Conservation (phyloP, 2,888 invertebrate species). For the Cerceris ruficornis region DNA sequence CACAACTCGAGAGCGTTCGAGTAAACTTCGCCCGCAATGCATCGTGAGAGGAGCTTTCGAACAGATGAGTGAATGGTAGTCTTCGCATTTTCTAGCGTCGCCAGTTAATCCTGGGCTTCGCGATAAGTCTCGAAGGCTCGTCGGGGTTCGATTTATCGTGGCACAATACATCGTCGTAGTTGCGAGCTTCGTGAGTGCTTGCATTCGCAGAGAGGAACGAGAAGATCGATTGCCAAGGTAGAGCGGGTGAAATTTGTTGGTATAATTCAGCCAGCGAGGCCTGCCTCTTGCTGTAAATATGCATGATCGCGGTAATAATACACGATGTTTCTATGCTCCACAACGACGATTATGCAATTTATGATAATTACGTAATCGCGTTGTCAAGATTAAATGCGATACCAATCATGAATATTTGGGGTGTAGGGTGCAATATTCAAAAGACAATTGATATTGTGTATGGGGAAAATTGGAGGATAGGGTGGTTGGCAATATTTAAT, state of each 20-base stretch:
- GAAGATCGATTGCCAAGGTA: slow-evolving; percentile 57
- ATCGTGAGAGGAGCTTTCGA: slow-evolving; percentile 23
- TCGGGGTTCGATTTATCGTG: slow-evolving; percentile 63
- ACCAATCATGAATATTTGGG: no score
- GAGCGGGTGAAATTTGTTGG: slow-evolving; percentile 59
- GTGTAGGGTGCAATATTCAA: no score
- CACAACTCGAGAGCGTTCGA: neutral
- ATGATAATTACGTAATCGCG: no score
- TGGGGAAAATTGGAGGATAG: no score
- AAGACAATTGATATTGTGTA: no score
- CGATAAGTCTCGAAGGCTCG: slow-evolving; percentile 58
- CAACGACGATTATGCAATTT: no score
- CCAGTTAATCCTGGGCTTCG: slow-evolving; percentile 51
- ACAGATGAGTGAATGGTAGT: slow-evolving; percentile 38
- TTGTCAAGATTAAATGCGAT: no score
- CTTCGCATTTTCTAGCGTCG: slow-evolving; percentile 46
- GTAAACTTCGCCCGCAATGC: slow-evolving; percentile 11
- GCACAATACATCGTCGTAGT: slow-evolving; percentile 65
- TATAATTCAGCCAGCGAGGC: slow-evolving; percentile 52
- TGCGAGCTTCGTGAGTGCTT: slow-evolving; percentile 53
- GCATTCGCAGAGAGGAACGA: slow-evolving; percentile 41
- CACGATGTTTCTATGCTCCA: neutral
- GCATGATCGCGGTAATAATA: slow-evolving; percentile 23
- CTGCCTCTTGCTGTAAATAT: slow-evolving; percentile 17
- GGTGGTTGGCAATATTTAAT: no score